Evolutionary conservation across 2,797 vertebrate species (phyloP), one percentile per base, ranked within the genome.

Genomic region (Merluccius polli): DNA sequence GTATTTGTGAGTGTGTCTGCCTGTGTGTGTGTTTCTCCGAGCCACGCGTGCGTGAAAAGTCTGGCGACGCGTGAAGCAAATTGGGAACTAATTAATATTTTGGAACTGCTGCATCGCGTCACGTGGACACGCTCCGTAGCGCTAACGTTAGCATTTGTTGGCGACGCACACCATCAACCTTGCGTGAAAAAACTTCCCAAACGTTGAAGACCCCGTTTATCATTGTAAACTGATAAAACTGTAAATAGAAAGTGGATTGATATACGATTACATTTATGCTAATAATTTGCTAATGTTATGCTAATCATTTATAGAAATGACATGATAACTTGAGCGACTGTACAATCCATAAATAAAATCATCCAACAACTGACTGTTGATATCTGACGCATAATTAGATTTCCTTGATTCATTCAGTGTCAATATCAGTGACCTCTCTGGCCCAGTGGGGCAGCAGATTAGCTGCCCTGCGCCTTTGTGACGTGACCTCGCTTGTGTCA

Each of bases 51-150:
- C n/a, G 70, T 36, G 35, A 36, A 41, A 12, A 41, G 5, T 44
- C 29, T 63, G 48, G n/a, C 13, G 35, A 24, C 21, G 70, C 35
- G 32, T 78, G 77, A 75, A 84, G 69, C 74, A 76, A 82, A 81
- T 84, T 73, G 8, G 79, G 85, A 84, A 82, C 78, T 86, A 87
- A 90, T 90, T 85, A 90, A 83, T 79, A 85, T 86, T 71, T 73
- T 74, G 74, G 78, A 83, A 80, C 33, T 33, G 63, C 32, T 0
- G 77, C 27, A 24, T 78, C 24, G 32, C 78, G 79, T 78, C 35
- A 29, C 65, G 70, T 59, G 16, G 35, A 4, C 10, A 18, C 32
- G n/a, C 59, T 3, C 59, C 7, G 59, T 16, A 4, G 24, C n/a
- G 8, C n/a, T n/a, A n/a, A n/a, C 48, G 4, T 1, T n/a, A 9